Percentiles rank a stretch among this genome's conserved stretches.
Conservation (phyloP, 2,113 vertebrate species). For the Eulacestoma nigropectus region DNA sequence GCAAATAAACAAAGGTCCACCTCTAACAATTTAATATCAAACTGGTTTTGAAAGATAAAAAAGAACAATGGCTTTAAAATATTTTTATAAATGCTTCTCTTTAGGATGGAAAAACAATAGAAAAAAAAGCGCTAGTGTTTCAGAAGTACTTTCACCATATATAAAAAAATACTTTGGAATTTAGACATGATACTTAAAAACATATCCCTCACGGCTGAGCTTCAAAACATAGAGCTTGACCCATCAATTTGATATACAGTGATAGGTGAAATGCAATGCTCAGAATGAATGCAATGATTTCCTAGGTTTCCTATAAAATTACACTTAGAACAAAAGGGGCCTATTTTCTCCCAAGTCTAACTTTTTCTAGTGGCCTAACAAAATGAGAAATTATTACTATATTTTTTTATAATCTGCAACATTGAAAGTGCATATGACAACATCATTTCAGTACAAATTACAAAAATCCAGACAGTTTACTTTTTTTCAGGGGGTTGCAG, state of each 20-base stretch:
- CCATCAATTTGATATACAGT: background rate
- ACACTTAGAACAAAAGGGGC: background rate
- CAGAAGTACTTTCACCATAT: background rate
- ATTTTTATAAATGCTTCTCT: background rate
- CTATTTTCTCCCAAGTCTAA: background rate
- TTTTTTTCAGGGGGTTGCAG: background rate
- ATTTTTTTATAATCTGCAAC: background rate
- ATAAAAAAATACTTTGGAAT: background rate
- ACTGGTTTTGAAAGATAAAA: background rate
- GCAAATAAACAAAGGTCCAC: background rate
- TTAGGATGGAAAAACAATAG: background rate
- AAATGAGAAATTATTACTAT: background rate
- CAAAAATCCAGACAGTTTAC: background rate
- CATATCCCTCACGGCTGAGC: background rate
- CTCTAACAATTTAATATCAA: background rate
- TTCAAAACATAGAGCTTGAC: background rate
- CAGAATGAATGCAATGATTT: background rate
- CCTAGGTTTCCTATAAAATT: constrained; percentile 1
- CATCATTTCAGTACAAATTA: background rate
- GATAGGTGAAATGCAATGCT: background rate
- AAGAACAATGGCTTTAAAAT: background rate
- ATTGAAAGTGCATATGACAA: background rate
- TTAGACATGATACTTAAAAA: background rate
- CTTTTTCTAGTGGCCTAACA: background rate
- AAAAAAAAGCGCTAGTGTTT: background rate